phyloP scores from a whole-genome alignment of 2,888 invertebrate species.

The Melanophora roralis region DNA sequence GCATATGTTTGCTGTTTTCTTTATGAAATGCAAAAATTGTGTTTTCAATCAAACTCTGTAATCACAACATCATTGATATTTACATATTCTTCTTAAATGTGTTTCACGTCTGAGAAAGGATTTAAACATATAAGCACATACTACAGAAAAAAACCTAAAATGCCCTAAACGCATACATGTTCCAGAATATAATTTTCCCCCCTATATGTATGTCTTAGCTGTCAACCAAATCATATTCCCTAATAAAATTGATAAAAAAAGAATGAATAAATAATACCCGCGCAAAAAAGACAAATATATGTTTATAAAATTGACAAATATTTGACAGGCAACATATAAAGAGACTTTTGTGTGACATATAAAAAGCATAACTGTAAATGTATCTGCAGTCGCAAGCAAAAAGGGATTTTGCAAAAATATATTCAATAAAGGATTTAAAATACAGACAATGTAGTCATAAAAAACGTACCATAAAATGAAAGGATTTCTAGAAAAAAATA shows the following conservation, averaged over 20 bases:
- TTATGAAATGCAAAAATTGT: constrained; percentile 57
- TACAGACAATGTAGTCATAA: neutral
- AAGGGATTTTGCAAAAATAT: constrained; percentile 46
- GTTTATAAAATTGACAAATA: constrained; percentile 60
- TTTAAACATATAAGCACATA: constrained; percentile 17
- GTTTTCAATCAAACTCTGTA: constrained; percentile 52
- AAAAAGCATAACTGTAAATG: neutral
- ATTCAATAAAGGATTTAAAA: constrained; percentile 40
- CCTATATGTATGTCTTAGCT: neutral
- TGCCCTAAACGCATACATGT: constrained; percentile 39
- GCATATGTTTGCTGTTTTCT: neutral
- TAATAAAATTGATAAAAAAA: neutral
- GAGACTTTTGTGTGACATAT: constrained; percentile 47
- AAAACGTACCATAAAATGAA: constrained; percentile 47
- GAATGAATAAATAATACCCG: constrained; percentile 4
- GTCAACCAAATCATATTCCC: constrained; percentile 34
- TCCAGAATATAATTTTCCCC: neutral
- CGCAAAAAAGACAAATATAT: constrained; percentile 19
- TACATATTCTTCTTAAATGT: constrained; percentile 48
- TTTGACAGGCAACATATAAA: constrained; percentile 59
- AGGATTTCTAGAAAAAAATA: constrained; percentile 53
- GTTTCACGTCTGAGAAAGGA: constrained; percentile 53
- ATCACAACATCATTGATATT: constrained; percentile 60
- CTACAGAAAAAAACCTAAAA: constrained; percentile 5
- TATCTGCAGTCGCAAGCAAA: neutral